Evolutionary conservation across 1,140 invertebrate genomes (phyloP).

Genomic region (Tetragonula clypearis): DNA sequence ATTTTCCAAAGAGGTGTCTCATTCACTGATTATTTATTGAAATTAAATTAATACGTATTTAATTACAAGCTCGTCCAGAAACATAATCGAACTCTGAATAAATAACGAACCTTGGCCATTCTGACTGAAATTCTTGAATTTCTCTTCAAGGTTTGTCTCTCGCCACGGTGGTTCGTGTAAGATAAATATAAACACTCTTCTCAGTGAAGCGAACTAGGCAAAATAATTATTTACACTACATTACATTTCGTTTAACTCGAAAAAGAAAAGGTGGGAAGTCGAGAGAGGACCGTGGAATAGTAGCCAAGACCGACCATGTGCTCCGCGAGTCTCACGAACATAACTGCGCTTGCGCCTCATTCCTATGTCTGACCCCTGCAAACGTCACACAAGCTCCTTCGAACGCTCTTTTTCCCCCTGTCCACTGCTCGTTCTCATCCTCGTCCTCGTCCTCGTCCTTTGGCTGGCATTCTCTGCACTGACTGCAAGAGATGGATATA

Average conservation of each 20-base stretch:
- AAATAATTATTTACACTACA: slow-evolving; percentile 66
- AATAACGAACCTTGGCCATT: not conserved
- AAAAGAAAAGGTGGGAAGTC: slow-evolving; percentile 48
- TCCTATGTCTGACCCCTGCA: slow-evolving; percentile 75
- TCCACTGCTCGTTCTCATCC: not conserved
- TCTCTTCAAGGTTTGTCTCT: not conserved
- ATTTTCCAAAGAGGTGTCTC: not conserved
- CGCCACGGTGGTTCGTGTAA: not conserved
- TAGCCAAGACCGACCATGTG: slow-evolving; percentile 76
- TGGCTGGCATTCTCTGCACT: not conserved
- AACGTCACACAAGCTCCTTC: slow-evolving; percentile 62
- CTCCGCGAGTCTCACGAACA: slow-evolving; percentile 73
- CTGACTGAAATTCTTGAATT: not conserved
- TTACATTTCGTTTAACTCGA: slow-evolving; percentile 28
- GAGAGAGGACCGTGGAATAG: slow-evolving; percentile 64
- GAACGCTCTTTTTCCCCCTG: slow-evolving; percentile 37
- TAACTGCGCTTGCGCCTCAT: slow-evolving; percentile 78
- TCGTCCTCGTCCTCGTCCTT: slow-evolving; percentile 39
- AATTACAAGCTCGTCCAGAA: no score
- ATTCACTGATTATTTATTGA: not conserved
- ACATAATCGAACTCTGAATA: not conserved
- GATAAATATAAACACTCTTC: slow-evolving; percentile 5
- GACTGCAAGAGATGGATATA: slow-evolving; percentile 67
- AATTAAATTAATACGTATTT: no score
- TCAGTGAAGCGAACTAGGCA: not conserved